A percentile compares a stretch with the other conserved stretches of the same genome.
Conservation (phyloP, 2,888 invertebrate genomes). For the Eupsilia transversa region DNA sequence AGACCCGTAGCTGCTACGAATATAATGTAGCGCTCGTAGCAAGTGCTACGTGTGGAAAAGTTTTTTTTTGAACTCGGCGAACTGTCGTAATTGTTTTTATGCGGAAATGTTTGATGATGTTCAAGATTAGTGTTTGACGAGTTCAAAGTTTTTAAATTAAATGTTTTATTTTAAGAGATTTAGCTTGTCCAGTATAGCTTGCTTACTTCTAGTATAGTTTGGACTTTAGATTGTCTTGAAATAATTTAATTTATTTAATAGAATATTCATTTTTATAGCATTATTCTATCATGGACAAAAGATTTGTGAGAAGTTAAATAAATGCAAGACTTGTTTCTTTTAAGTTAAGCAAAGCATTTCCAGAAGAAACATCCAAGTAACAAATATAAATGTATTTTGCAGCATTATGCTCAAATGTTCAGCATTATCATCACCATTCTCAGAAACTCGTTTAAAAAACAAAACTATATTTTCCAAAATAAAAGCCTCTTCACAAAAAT, state of each 20-base stretch:
- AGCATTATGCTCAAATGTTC: conserved; percentile 10
- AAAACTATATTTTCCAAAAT: neutral
- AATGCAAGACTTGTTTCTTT: neutral
- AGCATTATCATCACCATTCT: conserved; percentile 1
- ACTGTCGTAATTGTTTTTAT: conserved; percentile 43
- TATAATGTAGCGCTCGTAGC: conserved; percentile 51
- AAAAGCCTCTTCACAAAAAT: conserved; percentile 25
- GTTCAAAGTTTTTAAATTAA: conserved; percentile 15
- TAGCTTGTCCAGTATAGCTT: neutral
- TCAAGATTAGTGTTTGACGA: conserved; percentile 10
- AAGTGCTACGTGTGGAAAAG: conserved; percentile 46
- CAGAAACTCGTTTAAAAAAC: neutral
- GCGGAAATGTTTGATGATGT: conserved; percentile 21
- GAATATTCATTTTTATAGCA: neutral
- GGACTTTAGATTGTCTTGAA: neutral
- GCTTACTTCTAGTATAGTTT: neutral
- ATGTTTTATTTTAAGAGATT: neutral
- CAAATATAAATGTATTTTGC: neutral
- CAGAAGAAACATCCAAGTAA: neutral
- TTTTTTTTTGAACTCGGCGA: conserved; percentile 27
- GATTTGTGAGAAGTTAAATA: neutral
- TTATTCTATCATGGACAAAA: neutral
- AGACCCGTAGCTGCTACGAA: conserved; percentile 51
- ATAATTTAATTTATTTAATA: neutral
- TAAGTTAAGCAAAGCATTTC: neutral